Conservation (phyloP, 53 echinoderm and acorn worm species). For the Holothuria scabra region DNA sequence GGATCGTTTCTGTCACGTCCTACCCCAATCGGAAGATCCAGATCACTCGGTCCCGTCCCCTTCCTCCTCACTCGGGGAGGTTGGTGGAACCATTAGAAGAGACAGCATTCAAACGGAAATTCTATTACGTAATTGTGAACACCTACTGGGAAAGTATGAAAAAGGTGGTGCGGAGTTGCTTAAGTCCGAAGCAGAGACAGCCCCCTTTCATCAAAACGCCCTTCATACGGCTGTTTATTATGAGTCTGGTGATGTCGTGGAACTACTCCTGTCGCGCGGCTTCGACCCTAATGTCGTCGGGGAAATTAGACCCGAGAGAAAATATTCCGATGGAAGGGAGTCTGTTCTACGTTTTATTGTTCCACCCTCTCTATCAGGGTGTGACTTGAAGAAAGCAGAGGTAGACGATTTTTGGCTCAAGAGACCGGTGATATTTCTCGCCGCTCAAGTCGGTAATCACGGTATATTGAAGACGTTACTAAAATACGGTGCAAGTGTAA, state of each 20-base stretch:
- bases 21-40: neutral
- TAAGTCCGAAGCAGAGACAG: constrained; percentile 25
- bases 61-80: neutral
- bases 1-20: constrained; percentile 43
- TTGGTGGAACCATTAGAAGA: constrained; percentile 33
- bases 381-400: constrained; percentile 8
- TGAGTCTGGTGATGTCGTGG: constrained; percentile 85
- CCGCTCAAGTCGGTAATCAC: constrained; percentile 74
- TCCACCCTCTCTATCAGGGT: constrained; percentile 32
- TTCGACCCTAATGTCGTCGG: constrained; percentile 64
- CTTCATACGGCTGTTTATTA: constrained; percentile 80
- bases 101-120: constrained; percentile 85
- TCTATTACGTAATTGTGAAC: constrained; percentile 77
- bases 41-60: too few species aligned
- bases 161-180: constrained; percentile 59
- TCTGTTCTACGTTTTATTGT: constrained; percentile 25
- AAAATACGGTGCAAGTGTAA: constrained; percentile 73
- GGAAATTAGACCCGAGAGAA: neutral
- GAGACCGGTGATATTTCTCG: constrained; percentile 75
- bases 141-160: constrained; percentile 74
- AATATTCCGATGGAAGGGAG: constrained; percentile 27
- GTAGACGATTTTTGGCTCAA: constrained; percentile 71
- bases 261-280: constrained; percentile 76
- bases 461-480: constrained; percentile 73
- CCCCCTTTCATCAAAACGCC: constrained; percentile 70